Percentiles rank a stretch among this genome's conserved stretches.
Evolutionary conservation across 2,113 vertebrate species (phyloP).

Genomic region (Cathartes aura): DNA sequence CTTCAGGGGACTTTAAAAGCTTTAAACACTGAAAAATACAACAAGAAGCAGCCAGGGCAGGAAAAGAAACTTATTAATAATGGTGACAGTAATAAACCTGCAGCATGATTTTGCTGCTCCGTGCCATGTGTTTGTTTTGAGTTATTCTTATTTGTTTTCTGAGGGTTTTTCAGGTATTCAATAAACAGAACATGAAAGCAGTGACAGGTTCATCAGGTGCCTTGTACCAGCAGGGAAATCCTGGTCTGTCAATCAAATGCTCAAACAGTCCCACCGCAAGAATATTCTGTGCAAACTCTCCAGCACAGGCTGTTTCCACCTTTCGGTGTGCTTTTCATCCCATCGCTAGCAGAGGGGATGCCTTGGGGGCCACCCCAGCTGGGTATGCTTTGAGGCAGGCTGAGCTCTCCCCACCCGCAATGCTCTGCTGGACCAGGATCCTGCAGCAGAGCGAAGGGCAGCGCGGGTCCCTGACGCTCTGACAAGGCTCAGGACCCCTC

Average conservation of each 20-base stretch:
- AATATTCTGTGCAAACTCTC: background rate
- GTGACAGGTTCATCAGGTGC: background rate
- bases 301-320: background rate
- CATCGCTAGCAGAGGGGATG: rapidly evolving
- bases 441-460: background rate
- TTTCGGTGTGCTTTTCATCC: background rate
- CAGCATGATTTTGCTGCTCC: background rate
- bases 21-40: background rate
- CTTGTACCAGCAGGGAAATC: background rate
- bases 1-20: background rate
- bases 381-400: background rate
- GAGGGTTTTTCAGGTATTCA: conserved; percentile 12
- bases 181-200: background rate
- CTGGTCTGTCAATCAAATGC: background rate
- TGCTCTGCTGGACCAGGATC: background rate
- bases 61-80: background rate
- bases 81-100: background rate
- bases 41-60: background rate
- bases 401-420: background rate
- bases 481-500: background rate
- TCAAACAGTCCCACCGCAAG: background rate
- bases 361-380: background rate
- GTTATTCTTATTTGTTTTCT: conserved; percentile 4
- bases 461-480: rapidly evolving
- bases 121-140: background rate